These are phyloP conservation scores for Gryllus longicercus DNA, from an alignment of 2,888 invertebrate species.

Conservation along the genomic window DNA sequence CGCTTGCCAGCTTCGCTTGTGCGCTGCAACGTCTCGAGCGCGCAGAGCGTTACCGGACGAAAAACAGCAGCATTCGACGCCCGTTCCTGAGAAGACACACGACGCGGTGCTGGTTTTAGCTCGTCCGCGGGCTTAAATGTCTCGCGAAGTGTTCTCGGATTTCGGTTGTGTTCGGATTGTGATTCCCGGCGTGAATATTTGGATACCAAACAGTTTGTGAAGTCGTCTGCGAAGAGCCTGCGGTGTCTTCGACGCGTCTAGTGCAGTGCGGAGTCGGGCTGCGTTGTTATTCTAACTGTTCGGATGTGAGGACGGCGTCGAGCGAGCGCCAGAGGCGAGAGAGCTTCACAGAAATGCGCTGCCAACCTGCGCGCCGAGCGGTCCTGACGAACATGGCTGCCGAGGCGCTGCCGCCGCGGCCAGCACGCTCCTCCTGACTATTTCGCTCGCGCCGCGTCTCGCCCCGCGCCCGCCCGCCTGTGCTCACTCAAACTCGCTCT, in stretches of 20 bases:
- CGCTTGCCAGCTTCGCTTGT: background rate
- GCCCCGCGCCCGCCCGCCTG: too few relatives aligned
- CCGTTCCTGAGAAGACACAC: background rate
- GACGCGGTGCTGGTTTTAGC: background rate
- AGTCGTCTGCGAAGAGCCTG: background rate
- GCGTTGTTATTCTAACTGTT: slow-evolving; percentile 4
- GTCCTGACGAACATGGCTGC: slow-evolving; percentile 27
- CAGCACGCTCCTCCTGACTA: background rate
- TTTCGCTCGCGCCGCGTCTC: background rate
- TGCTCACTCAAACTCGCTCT: background rate
- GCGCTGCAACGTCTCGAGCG: too few relatives aligned
- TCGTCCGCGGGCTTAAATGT: slow-evolving; percentile 11
- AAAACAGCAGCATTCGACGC: background rate
- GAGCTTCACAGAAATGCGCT: slow-evolving; percentile 22
- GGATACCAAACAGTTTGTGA: slow-evolving; percentile 17
- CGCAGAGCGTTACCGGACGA: too few relatives aligned
- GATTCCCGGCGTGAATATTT: background rate
- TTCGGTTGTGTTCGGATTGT: background rate
- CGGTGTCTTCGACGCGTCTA: slow-evolving; percentile 29
- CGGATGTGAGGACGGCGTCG: slow-evolving; percentile 21
- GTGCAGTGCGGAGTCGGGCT: slow-evolving; percentile 42
- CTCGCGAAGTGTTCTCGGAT: background rate
- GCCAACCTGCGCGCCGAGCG: slow-evolving; percentile 21
- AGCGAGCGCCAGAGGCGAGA: slow-evolving; percentile 20
- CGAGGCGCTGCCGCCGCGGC: slow-evolving; percentile 22